phyloP scores from a whole-genome alignment of 2,888 invertebrate genomes.

The Polia nebulosa region DNA sequence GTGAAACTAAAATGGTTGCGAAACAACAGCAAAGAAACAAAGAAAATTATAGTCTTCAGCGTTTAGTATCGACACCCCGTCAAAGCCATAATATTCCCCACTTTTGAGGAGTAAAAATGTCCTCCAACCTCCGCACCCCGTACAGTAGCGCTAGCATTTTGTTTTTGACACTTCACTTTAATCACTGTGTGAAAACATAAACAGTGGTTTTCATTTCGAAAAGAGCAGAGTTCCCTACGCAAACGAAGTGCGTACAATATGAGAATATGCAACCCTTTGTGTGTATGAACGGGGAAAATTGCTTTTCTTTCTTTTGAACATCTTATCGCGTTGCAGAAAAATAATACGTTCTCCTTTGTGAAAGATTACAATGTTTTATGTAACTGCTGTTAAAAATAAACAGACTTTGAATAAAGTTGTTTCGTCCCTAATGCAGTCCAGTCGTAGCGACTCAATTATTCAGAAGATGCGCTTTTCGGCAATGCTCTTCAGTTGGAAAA shows the following conservation, averaged over 20 bases:
- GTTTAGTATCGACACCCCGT: constrained; percentile 81
- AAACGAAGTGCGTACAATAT: constrained; percentile 77
- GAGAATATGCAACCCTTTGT: constrained; percentile 77
- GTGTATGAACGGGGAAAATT: constrained; percentile 73
- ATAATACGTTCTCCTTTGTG: constrained; percentile 38
- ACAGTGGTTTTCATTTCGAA: constrained; percentile 88
- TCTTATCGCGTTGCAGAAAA: constrained; percentile 64
- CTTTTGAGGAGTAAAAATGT: constrained; percentile 74
- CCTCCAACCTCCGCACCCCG: constrained; percentile 61
- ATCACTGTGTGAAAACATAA: constrained; percentile 88
- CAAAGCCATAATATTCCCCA: constrained; percentile 79
- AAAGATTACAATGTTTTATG: constrained; percentile 40
- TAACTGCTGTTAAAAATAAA: constrained; percentile 24
- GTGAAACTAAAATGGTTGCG: constrained; percentile 57
- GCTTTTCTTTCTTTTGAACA: constrained; percentile 71
- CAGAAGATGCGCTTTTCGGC: constrained; percentile 32
- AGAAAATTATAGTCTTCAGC: constrained; percentile 82
- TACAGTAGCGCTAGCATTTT: constrained; percentile 77
- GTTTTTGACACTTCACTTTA: constrained; percentile 91
- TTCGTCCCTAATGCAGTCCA: constrained; percentile 16
- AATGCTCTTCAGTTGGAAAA: neutral
- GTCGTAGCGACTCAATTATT: constrained; percentile 25
- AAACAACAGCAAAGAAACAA: constrained; percentile 72
- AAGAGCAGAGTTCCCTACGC: constrained; percentile 82
- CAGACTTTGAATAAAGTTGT: constrained; percentile 6